These are phyloP conservation scores for Tetrao urogallus DNA, from an alignment of 2,113 vertebrate species.

Conservation along the genomic window DNA sequence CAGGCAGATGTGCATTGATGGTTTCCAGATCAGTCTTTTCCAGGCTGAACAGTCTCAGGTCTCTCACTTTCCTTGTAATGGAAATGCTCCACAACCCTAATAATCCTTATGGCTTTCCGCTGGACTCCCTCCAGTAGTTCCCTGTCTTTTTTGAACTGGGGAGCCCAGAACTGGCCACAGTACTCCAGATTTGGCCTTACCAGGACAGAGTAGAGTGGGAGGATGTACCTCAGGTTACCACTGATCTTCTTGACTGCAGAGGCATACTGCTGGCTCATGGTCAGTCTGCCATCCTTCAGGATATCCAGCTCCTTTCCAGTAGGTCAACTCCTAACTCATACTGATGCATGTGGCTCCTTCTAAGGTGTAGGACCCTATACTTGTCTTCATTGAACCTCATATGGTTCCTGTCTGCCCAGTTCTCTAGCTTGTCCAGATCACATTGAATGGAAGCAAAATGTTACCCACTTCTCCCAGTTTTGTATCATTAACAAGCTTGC, in stretches of 20 bases:
- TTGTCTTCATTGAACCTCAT: background rate
- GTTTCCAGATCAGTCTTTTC: background rate
- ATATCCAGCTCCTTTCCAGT: background rate
- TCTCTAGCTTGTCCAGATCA: background rate
- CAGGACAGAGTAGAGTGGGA: background rate
- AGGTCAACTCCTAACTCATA: background rate
- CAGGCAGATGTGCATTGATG: no score
- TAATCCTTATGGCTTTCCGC: background rate
- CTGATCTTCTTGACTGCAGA: no score
- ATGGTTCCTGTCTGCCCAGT: background rate
- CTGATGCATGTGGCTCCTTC: background rate
- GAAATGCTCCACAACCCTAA: background rate
- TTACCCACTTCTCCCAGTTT: background rate
- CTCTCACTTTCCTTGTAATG: background rate
- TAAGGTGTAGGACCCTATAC: no score
- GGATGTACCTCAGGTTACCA: background rate
- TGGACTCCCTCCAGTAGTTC: background rate
- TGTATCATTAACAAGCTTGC: background rate
- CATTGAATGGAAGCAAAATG: background rate
- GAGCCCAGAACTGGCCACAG: background rate
- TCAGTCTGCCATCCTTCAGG: background rate
- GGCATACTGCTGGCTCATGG: background rate
- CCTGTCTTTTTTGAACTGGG: background rate
- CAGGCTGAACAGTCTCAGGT: background rate
- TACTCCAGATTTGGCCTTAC: background rate